Evolutionary conservation across 2,113 vertebrate genomes (phyloP).

Genomic region (Phycodurus eques): DNA sequence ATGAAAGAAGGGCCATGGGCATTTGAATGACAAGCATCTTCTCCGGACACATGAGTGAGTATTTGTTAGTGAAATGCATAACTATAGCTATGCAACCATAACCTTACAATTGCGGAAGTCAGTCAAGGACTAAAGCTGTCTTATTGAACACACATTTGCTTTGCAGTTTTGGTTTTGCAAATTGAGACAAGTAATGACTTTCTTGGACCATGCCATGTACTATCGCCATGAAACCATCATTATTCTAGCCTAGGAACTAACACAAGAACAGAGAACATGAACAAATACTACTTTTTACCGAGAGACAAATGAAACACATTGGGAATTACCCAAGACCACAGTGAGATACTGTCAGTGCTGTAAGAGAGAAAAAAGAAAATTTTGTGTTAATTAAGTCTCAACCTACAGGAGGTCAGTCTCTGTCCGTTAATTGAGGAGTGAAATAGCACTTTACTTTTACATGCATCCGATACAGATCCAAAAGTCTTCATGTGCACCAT

Average conservation of each 20-base stretch:
- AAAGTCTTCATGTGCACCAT: constrained; percentile 53
- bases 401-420: constrained; percentile 41
- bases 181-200: background rate
- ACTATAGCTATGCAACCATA: background rate
- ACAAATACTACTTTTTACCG: constrained; percentile 44
- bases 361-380: constrained; percentile 54
- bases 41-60: background rate
- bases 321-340: constrained; percentile 66
- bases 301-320: constrained; percentile 59
- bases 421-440: constrained; percentile 56
- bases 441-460: constrained; percentile 55
- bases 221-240: background rate
- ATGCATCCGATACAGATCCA: constrained; percentile 48
- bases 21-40: constrained; percentile 2
- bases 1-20: background rate
- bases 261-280: constrained; percentile 45
- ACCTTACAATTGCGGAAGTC: background rate
- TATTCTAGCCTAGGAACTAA: constrained; percentile 30
- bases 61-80: constrained; percentile 2
- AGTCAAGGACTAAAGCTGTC: background rate
- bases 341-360: constrained; percentile 58
- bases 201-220: background rate
- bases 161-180: background rate
- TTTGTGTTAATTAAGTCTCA: constrained; percentile 58
- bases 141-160: background rate